Percentiles rank a stretch among this genome's conserved stretches.
These are phyloP conservation scores for Sinella curviseta DNA, from an alignment of 1,140 invertebrate genomes.

Conservation along the genomic window DNA sequence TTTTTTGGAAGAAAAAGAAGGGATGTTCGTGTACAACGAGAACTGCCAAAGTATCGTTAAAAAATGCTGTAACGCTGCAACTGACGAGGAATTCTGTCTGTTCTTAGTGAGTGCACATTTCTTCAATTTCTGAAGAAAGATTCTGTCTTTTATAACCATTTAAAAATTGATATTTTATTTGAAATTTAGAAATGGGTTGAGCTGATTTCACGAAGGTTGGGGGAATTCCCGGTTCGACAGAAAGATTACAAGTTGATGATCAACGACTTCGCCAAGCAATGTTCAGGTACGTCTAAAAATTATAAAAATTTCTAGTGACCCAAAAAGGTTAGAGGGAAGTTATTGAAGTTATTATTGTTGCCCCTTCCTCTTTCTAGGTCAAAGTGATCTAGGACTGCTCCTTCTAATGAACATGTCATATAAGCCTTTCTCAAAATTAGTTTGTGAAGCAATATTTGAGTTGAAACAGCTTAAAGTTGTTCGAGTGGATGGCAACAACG, in stretches of 20 bases:
- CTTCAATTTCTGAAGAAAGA: background rate
- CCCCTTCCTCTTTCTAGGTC: background rate
- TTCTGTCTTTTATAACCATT: background rate
- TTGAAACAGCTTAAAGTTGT: background rate
- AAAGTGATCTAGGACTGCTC: background rate
- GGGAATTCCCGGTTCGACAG: background rate
- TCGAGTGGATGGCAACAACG: background rate
- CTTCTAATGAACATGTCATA: background rate
- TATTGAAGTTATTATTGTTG: background rate
- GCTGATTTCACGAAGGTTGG: background rate
- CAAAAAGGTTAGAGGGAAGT: background rate
- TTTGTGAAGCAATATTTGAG: constrained; percentile 7
- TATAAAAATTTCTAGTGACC: background rate
- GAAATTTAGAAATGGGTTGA: background rate
- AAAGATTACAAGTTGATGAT: background rate
- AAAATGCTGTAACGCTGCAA: background rate
- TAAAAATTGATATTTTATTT: background rate
- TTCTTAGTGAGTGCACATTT: background rate
- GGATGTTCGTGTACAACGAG: background rate
- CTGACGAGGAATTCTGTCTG: background rate
- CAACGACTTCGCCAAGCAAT: background rate
- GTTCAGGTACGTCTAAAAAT: background rate
- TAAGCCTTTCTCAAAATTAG: background rate
- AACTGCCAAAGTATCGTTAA: background rate
- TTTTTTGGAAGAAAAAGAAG: background rate